phyloP scores from a whole-genome alignment of 30 jellyfish, hydroid and myxozoan genomes.

The Cassiopea xamachana region DNA sequence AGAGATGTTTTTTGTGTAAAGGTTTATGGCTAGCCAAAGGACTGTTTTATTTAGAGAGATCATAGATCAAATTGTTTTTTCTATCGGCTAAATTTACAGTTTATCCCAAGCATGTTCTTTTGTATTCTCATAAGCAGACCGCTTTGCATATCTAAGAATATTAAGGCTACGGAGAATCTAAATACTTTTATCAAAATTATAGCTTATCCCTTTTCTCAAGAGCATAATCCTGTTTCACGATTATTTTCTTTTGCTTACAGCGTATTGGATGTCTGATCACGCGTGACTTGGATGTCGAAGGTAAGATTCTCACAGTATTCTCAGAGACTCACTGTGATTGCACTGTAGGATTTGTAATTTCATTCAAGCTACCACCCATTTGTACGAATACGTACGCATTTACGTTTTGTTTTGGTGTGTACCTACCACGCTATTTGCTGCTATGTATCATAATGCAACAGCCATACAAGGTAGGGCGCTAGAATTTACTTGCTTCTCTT shows the following conservation, averaged over 20 bases:
- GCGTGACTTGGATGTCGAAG: slow-evolving; percentile 31
- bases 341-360: background rate
- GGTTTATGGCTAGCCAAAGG: background rate
- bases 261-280: slow-evolving; percentile 12
- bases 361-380: background rate
- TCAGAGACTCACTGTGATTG: background rate
- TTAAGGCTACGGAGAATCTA: background rate
- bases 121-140: background rate
- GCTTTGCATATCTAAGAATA: slow-evolving; percentile 29
- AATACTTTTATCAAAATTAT: slow-evolving; percentile 1
- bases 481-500: no score
- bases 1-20: background rate
- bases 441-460: no score
- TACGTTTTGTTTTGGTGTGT: no score
- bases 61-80: background rate
- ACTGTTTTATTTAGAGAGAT: background rate
- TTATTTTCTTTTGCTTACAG: slow-evolving; percentile 2
- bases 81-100: background rate
- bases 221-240: slow-evolving; percentile 1
- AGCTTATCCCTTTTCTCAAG: background rate
- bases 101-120: background rate
- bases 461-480: no score
- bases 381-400: background rate
- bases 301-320: background rate
- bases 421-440: no score